Evolutionary conservation across 2,797 vertebrate species (phyloP).

Genomic region (Ambastaia sidthimunki): DNA sequence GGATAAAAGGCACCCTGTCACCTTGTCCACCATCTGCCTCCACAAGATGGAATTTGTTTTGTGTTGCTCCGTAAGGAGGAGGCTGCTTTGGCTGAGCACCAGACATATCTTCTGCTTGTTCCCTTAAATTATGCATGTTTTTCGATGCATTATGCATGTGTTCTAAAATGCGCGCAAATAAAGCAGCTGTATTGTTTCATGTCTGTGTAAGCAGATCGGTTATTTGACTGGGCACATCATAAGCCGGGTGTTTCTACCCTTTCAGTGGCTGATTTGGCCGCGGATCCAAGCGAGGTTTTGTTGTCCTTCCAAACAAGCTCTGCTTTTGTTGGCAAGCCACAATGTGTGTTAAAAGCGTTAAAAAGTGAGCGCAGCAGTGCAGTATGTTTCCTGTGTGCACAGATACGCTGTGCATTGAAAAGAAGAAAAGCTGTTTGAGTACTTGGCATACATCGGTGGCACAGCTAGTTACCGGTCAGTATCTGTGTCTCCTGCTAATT

Average conservation of each 20-base stretch:
- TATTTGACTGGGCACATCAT: slow-evolving; percentile 66
- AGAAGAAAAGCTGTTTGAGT: slow-evolving; percentile 23
- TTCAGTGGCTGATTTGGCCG: slow-evolving; percentile 49
- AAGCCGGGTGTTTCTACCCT: slow-evolving; percentile 47
- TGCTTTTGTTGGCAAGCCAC: slow-evolving; percentile 54
- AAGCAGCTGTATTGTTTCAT: slow-evolving; percentile 72
- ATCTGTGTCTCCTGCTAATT: slow-evolving; percentile 21
- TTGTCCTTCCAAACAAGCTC: slow-evolving; percentile 57
- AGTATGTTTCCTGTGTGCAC: not conserved
- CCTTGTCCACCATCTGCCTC: slow-evolving; percentile 74
- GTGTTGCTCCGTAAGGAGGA: slow-evolving; percentile 55
- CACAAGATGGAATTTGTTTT: slow-evolving; percentile 72
- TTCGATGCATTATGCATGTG: slow-evolving; percentile 75
- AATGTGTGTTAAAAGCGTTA: slow-evolving; percentile 29
- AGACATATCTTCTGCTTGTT: slow-evolving; percentile 75
- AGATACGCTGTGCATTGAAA: slow-evolving; percentile 24
- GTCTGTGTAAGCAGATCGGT: slow-evolving; percentile 70
- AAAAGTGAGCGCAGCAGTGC: slow-evolving; percentile 8
- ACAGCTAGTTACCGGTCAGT: slow-evolving; percentile 29
- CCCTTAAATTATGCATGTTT: slow-evolving; percentile 77
- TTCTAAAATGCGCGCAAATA: slow-evolving; percentile 71
- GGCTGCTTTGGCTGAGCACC: slow-evolving; percentile 67
- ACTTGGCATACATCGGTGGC: slow-evolving; percentile 27
- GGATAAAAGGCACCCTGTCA: slow-evolving; percentile 65
- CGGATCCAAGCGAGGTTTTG: slow-evolving; percentile 41